Percentiles rank a stretch among this genome's conserved stretches.
Evolutionary conservation across 2,113 vertebrate species (phyloP).

Genomic region (Seriola quinqueradiata): DNA sequence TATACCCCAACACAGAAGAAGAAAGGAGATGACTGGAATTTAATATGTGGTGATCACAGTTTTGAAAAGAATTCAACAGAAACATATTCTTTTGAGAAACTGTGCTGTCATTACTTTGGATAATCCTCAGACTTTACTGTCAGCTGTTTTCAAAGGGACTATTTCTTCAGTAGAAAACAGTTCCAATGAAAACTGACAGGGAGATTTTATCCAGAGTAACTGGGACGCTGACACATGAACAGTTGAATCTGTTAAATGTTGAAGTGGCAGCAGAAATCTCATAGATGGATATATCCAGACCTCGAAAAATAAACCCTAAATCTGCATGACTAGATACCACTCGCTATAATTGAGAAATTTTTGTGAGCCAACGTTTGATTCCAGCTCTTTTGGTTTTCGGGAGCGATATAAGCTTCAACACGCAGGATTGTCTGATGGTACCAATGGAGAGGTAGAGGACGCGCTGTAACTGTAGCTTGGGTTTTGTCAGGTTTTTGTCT

Average conservation of each 20-base stretch:
- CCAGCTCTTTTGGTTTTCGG: background rate
- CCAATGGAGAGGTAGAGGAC: background rate
- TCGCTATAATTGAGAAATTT: background rate
- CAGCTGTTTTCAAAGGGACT: background rate
- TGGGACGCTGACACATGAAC: background rate
- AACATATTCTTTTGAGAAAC: background rate
- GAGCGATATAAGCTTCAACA: background rate
- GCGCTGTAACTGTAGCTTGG: slow-evolving; percentile 2
- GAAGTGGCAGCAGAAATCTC: background rate
- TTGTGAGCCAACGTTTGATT: background rate
- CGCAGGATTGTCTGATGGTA: background rate
- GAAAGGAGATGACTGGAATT: background rate
- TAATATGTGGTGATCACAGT: slow-evolving; percentile 2
- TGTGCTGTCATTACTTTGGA: background rate
- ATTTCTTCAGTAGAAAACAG: background rate
- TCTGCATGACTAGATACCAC: no score
- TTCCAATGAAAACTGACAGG: background rate
- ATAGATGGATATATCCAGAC: background rate
- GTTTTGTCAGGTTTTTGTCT: slow-evolving; percentile 36
- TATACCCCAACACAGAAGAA: background rate
- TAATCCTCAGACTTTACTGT: slow-evolving; percentile 6
- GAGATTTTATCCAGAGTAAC: background rate
- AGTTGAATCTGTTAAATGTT: background rate
- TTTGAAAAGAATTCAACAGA: background rate
- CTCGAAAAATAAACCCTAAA: background rate